Conservation (phyloP, 2,797 vertebrate species). For the Leptatherina wallacei region DNA sequence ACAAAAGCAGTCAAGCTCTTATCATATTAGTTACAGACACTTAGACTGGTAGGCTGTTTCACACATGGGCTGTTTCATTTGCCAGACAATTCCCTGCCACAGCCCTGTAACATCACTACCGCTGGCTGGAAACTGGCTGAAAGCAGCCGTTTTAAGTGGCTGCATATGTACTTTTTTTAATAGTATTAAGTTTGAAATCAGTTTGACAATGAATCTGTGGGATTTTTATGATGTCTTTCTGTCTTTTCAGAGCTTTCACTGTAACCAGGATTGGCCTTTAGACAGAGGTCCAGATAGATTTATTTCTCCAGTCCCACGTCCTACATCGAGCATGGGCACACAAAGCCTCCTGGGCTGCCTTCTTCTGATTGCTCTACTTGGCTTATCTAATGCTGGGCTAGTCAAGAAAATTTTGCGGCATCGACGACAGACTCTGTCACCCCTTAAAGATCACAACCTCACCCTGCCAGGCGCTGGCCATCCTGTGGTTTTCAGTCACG, state of each 20-base stretch:
- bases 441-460: conserved; percentile 77
- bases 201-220: conserved; percentile 8
- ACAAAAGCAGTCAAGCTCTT: not conserved
- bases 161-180: not conserved
- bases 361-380: conserved; percentile 78
- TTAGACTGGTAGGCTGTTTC: not conserved
- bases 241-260: conserved; percentile 58
- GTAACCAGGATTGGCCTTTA: conserved; percentile 13
- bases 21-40: not conserved
- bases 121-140: not conserved
- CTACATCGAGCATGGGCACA: conserved; percentile 81
- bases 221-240: not conserved
- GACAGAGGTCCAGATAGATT: conserved; percentile 23
- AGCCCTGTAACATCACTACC: not conserved
- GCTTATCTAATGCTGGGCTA: conserved; percentile 81
- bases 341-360: conserved; percentile 75
- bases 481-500: conserved; percentile 92
- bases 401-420: conserved; percentile 89
- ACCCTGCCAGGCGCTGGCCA: conserved; percentile 84
- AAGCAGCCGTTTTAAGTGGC: not conserved
- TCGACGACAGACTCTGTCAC: conserved; percentile 70
- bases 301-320: conserved; percentile 16
- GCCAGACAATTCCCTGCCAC: not conserved
- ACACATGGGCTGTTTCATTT: not conserved
- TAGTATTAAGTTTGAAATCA: not conserved